Evolutionary conservation across 2,797 vertebrate genomes (phyloP).

Genomic region (Onychomys torridus): DNA sequence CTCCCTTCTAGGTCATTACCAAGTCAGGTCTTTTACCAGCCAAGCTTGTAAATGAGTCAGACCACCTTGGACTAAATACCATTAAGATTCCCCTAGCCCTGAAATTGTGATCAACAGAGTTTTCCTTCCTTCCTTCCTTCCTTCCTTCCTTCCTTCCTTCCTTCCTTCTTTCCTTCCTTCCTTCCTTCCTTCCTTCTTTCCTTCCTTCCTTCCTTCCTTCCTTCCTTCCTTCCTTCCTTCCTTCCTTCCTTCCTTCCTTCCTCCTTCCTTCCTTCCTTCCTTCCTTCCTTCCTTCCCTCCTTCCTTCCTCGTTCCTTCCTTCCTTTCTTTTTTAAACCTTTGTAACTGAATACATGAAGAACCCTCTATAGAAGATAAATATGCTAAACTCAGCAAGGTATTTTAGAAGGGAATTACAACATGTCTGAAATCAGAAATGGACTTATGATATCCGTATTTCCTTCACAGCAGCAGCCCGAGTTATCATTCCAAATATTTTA

Average conservation of each 20-base stretch:
- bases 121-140: neutral
- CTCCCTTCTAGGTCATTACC: neutral
- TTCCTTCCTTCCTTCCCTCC: too few relatives aligned
- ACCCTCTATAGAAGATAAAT: conserved; percentile 40
- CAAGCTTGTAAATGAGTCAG: neutral
- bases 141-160: too few relatives aligned
- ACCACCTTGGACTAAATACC: neutral
- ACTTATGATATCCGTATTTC: conserved; percentile 66
- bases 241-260: too few relatives aligned
- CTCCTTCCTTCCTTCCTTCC: neutral
- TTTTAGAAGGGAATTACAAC: conserved; percentile 70
- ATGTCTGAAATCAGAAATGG: conserved; percentile 70
- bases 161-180: neutral
- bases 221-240: neutral
- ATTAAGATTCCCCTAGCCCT: neutral
- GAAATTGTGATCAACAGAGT: neutral
- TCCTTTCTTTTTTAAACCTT: conserved; percentile 13
- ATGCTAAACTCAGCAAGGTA: conserved; percentile 56
- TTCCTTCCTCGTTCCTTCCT: too few relatives aligned
- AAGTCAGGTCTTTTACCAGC: neutral
- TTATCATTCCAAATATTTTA: conserved; percentile 68
- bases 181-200: too few relatives aligned
- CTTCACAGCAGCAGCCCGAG: conserved; percentile 15
- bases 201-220: too few relatives aligned
- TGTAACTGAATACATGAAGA: neutral